Evolutionary conservation across 2,888 invertebrate species (phyloP).

Genomic region (Pseudococcus jackbeardsleyi): DNA sequence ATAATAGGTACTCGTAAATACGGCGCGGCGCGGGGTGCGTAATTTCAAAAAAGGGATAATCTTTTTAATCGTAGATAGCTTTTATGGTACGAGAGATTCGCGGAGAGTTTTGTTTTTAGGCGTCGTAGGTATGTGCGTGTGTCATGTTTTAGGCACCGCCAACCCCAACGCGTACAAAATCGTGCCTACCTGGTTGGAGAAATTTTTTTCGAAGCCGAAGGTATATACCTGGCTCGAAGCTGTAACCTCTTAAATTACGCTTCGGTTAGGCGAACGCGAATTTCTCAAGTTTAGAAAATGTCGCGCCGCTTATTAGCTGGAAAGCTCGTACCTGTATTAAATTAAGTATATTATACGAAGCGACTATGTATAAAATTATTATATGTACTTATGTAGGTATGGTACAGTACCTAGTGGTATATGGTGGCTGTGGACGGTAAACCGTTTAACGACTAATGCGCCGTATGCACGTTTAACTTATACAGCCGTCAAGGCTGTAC

Average conservation of each 20-base stretch:
- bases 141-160: not conserved
- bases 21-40: not conserved
- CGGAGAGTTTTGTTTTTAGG: too few relatives aligned
- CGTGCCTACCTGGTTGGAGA: too few relatives aligned
- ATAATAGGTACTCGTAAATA: too few relatives aligned
- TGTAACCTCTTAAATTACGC: too few relatives aligned
- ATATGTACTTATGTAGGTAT: not conserved
- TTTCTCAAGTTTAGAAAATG: not conserved
- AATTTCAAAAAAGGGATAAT: conserved; percentile 59
- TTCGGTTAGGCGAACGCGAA: too few relatives aligned
- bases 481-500: conserved; percentile 63
- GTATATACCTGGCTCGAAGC: too few relatives aligned
- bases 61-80: conserved; percentile 51
- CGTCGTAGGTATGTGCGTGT: too few relatives aligned
- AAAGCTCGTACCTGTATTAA: not conserved
- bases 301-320: not conserved
- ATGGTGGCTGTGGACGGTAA: not conserved
- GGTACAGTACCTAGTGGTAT: not conserved
- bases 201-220: too few relatives aligned
- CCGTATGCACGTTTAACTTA: conserved; percentile 51
- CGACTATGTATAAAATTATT: not conserved
- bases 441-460: conserved; percentile 59
- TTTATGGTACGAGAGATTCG: not conserved
- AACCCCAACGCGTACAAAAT: too few relatives aligned
- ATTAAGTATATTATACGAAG: not conserved